These are phyloP conservation scores for Scomber scombrus DNA, from an alignment of 2,113 vertebrate species.

Conservation along the genomic window DNA sequence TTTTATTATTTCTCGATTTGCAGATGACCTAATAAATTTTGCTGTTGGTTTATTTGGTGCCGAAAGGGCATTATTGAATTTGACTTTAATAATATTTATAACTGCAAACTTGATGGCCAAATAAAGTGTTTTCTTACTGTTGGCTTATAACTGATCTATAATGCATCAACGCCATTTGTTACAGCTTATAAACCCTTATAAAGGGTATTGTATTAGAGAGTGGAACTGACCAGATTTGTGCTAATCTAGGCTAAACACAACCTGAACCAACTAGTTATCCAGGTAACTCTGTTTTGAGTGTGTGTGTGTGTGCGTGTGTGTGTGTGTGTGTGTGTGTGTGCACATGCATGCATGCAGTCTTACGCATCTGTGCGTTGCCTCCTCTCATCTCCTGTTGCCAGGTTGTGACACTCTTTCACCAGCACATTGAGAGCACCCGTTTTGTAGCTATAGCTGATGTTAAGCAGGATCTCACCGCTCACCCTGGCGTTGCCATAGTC, in stretches of 20 bases:
- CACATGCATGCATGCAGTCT: conserved; percentile 66
- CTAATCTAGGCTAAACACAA: no score
- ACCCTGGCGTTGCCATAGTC: conserved; percentile 95
- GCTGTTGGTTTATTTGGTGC: no score
- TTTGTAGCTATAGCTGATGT: conserved; percentile 95
- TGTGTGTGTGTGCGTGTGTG: no score
- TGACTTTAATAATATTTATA: not conserved
- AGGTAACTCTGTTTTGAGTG: not conserved
- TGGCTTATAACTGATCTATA: no score
- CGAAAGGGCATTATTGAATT: no score
- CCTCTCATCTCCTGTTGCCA: conserved; percentile 94
- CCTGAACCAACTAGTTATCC: not conserved
- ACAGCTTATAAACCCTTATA: no score
- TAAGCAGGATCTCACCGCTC: conserved; percentile 95
- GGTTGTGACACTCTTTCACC: conserved; percentile 94
- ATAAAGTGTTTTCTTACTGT: no score
- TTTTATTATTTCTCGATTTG: no score
- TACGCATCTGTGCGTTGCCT: conserved; percentile 95
- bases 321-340: not conserved
- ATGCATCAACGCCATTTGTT: no score
- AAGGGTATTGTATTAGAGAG: no score
- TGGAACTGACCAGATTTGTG: no score
- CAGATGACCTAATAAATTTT: no score
- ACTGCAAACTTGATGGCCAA: not conserved
- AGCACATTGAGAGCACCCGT: conserved; percentile 94